Conservation (phyloP, 2,888 invertebrate genomes). For the Fragum whitleyi region DNA sequence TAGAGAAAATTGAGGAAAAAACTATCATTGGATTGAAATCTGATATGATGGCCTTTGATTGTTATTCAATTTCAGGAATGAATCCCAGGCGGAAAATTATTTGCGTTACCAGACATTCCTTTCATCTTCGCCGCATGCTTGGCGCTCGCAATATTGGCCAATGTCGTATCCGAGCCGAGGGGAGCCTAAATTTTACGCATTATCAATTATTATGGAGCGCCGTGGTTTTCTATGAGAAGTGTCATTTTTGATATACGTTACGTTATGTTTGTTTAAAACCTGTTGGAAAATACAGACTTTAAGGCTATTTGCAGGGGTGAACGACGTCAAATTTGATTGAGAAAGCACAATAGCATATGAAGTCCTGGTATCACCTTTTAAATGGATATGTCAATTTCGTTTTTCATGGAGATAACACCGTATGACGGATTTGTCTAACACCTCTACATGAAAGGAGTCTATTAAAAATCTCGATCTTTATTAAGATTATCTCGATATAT, state of each 20-base stretch:
- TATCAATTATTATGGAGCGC: constrained; percentile 58
- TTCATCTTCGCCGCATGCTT: constrained; percentile 54
- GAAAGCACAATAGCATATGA: background rate
- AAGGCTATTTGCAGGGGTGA: constrained; percentile 41
- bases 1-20: background rate
- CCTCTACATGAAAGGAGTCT: constrained; percentile 49
- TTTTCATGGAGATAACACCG: constrained; percentile 16
- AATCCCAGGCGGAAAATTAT: constrained; percentile 37
- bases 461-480: constrained; percentile 44
- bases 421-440: constrained; percentile 53
- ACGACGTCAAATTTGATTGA: constrained; percentile 23
- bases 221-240: constrained; percentile 56
- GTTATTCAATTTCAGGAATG: constrained; percentile 42
- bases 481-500: constrained; percentile 32
- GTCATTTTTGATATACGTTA: constrained; percentile 64
- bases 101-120: constrained; percentile 47
- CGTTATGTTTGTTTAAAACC: constrained; percentile 62
- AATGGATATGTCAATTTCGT: constrained; percentile 63
- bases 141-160: constrained; percentile 55
- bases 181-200: constrained; percentile 49
- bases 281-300: constrained; percentile 41
- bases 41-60: constrained; percentile 40
- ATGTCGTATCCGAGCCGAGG: constrained; percentile 47
- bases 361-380: constrained; percentile 29
- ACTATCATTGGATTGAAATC: constrained; percentile 37